phyloP scores from a whole-genome alignment of 1,140 invertebrate species.

The Mylabris phalerata region DNA sequence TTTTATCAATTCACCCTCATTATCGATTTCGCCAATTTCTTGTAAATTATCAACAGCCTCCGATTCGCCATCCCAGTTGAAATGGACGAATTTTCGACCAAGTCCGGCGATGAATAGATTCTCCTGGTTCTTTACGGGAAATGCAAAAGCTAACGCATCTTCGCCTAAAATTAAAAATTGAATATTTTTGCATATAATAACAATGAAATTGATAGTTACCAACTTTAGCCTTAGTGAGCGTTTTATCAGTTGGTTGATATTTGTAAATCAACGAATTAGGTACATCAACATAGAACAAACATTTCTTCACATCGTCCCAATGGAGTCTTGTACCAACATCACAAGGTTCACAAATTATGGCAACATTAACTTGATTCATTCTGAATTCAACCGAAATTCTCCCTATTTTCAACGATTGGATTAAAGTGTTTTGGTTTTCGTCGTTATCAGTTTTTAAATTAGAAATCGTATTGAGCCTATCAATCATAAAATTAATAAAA shows the following conservation, averaged over 20 bases:
- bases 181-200: constrained; percentile 10
- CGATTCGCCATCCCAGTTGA: constrained; percentile 30
- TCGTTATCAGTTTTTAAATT: neutral
- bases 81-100: constrained; percentile 21
- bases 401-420: too few relatives aligned
- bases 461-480: neutral
- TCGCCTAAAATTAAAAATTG: constrained; percentile 4
- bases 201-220: constrained; percentile 16
- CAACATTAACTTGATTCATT: neutral
- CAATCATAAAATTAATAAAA: neutral
- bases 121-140: constrained; percentile 21
- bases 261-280: constrained; percentile 48
- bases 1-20: constrained; percentile 32
- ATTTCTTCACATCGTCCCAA: constrained; percentile 51
- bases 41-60: constrained; percentile 29
- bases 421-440: too few relatives aligned
- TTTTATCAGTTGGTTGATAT: constrained; percentile 45
- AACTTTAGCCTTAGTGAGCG: constrained; percentile 43
- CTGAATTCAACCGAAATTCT: too few relatives aligned
- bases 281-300: constrained; percentile 55
- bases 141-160: constrained; percentile 17
- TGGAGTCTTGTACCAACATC: constrained; percentile 53
- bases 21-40: constrained; percentile 54
- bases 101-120: constrained; percentile 28
- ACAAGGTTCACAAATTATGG: constrained; percentile 5